Evolutionary conservation across 2,113 vertebrate species (phyloP), one percentile per base, ranked within the genome.

Genomic region (Isurus oxyrinchus): DNA sequence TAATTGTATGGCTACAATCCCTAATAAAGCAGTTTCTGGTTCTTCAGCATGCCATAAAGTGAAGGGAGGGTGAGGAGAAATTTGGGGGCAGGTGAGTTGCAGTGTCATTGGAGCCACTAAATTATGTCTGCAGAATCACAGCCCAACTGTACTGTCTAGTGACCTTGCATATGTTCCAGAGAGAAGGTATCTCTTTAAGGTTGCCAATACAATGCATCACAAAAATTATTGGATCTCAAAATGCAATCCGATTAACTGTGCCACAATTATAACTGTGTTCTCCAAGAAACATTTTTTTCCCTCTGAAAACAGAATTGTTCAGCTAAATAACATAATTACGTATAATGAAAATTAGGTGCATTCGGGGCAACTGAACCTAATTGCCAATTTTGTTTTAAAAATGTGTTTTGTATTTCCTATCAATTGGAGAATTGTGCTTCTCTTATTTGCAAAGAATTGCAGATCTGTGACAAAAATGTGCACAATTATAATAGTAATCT

Each of bases 391-490:
- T 27, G 2, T 27, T 55, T 25, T 2, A 25, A 87, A 87, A 87
- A 11, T 63, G 8, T 90, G 57, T n/a, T 93, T 93, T 93, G 88
- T 61, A 61, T 94, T 94, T 94, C 31, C 35, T 94, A 59, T 61
- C 90, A 94, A 94, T 63, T 94, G 90, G 59, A 94, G 61, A 63
- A 63, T 94, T 94, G 90, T 94, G 90, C 59, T 94, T 94, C 61
- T 94, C 90, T 94, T 94, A 94, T 66, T 94, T 21, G 35, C 59
- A 63, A 94, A 63, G 59, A 94, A 94, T 66, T 94, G 21, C 90
- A 40, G 59, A 94, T 57, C n/a, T 66, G 90, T 94, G 61, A 63
- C 90, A 94, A 40, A 76, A 94, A 61, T 94, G 90, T n/a, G n/a
- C 59, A 94, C n/a, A 94, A 94, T 94, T 94, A 94, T 66, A 40